Evolutionary conservation across 1,140 invertebrate species (phyloP).

Genomic region (Agraylea sexmaculata): DNA sequence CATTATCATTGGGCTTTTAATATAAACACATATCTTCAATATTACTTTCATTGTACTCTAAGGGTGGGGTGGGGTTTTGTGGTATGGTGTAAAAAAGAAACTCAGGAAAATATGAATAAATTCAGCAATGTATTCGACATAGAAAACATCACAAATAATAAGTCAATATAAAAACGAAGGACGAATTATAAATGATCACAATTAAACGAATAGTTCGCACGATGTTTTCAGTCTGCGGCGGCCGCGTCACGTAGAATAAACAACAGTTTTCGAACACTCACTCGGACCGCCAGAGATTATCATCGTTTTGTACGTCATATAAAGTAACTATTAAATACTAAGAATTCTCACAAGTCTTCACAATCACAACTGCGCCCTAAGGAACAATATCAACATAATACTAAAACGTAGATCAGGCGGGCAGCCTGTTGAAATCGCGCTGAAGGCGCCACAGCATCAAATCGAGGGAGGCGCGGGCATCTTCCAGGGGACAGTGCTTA

Average conservation of each 20-base stretch:
- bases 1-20: too few species aligned
- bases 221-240: too few species aligned
- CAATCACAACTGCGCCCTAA: neutral
- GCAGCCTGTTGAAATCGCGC: constrained; percentile 37
- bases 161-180: constrained; percentile 12
- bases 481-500: constrained; percentile 82
- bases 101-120: constrained; percentile 6
- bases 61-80: too few species aligned
- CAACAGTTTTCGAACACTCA: constrained; percentile 2
- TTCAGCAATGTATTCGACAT: constrained; percentile 9
- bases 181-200: constrained; percentile 14
- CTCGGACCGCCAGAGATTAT: neutral
- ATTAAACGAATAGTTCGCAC: too few species aligned
- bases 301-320: constrained; percentile 16
- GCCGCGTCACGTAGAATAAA: too few species aligned
- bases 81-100: constrained; percentile 2
- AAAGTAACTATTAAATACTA: neutral
- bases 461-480: constrained; percentile 73
- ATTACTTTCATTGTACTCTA: too few species aligned
- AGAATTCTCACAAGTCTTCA: neutral
- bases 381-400: constrained; percentile 17
- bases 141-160: constrained; percentile 8
- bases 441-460: constrained; percentile 64
- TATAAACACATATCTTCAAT: too few species aligned
- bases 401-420: constrained; percentile 14